These are phyloP conservation scores for Orthonychiurus folsomi DNA, from an alignment of 2,888 invertebrate species.

Conservation along the genomic window DNA sequence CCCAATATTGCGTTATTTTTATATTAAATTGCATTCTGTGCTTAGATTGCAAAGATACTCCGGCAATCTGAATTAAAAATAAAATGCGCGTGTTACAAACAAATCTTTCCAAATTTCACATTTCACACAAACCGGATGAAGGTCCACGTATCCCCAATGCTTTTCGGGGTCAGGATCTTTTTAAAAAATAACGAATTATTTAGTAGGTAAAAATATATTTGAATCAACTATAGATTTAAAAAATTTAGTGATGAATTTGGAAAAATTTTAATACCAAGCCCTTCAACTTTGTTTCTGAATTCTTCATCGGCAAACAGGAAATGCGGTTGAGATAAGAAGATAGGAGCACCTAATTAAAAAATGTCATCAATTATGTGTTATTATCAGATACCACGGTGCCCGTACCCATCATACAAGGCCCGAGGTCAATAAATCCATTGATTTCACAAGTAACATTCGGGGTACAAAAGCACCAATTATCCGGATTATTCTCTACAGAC, in stretches of 20 bases:
- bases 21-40: constrained; percentile 40
- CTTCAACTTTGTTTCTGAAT: constrained; percentile 25
- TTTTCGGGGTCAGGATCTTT: constrained; percentile 22
- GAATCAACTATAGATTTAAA: too few species aligned
- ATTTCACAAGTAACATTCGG: constrained; percentile 42
- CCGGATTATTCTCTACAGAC: constrained; percentile 50
- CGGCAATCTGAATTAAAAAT: too few species aligned
- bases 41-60: constrained; percentile 40
- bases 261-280: too few species aligned
- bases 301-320: constrained; percentile 38
- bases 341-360: constrained; percentile 21
- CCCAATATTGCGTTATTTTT: constrained; percentile 29
- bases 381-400: neutral
- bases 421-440: constrained; percentile 22
- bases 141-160: constrained; percentile 26
- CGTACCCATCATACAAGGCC: constrained; percentile 26
- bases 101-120: neutral
- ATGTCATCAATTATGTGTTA: neutral
- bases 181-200: too few species aligned
- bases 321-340: constrained; percentile 30
- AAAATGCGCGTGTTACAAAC: too few species aligned
- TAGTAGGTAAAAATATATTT: too few species aligned
- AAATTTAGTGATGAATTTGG: too few species aligned
- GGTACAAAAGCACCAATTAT: constrained; percentile 57
- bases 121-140: constrained; percentile 26